These are phyloP conservation scores for Aphaenogaster floridana DNA, from an alignment of 1,140 invertebrate species.

Conservation along the genomic window DNA sequence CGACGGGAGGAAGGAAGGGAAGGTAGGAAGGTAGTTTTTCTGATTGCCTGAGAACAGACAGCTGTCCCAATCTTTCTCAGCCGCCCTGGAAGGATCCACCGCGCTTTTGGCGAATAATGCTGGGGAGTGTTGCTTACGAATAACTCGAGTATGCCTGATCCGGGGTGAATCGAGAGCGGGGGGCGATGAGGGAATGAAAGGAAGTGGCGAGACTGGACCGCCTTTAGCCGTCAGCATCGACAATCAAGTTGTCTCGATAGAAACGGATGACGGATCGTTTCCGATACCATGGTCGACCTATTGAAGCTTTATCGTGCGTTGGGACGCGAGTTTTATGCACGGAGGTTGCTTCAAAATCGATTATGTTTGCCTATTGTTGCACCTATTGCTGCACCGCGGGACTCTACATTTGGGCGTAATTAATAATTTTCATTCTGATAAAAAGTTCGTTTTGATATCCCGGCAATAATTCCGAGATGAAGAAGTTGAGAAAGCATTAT, in stretches of 20 bases:
- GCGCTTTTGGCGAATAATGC: slow-evolving; percentile 73
- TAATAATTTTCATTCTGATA: not conserved
- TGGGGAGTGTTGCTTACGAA: slow-evolving; percentile 69
- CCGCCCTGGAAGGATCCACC: slow-evolving; percentile 2
- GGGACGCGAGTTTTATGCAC: not conserved
- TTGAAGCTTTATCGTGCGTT: slow-evolving; percentile 34
- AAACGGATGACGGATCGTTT: slow-evolving; percentile 41
- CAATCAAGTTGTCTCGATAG: slow-evolving; percentile 70
- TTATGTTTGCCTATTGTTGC: not conserved
- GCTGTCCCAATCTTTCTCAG: slow-evolving; percentile 81
- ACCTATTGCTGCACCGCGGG: too few relatives aligned
- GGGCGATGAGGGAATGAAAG: slow-evolving; percentile 35
- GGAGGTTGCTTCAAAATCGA: not conserved
- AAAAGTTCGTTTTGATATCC: slow-evolving; percentile 5
- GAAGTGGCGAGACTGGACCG: slow-evolving; percentile 50
- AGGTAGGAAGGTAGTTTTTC: slow-evolving; percentile 76
- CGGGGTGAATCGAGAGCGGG: slow-evolving; percentile 56
- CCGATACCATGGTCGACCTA: slow-evolving; percentile 32
- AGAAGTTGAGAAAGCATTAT: slow-evolving; percentile 27
- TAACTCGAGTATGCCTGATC: slow-evolving; percentile 73
- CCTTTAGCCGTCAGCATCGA: slow-evolving; percentile 68
- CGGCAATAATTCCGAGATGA: not conserved
- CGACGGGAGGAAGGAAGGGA: slow-evolving; percentile 20
- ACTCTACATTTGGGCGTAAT: not conserved
- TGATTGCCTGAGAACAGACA: slow-evolving; percentile 83